Evolutionary conservation across 2,888 invertebrate genomes (phyloP), one percentile per base, ranked within the genome.

Genomic region (Tachina lurida): DNA sequence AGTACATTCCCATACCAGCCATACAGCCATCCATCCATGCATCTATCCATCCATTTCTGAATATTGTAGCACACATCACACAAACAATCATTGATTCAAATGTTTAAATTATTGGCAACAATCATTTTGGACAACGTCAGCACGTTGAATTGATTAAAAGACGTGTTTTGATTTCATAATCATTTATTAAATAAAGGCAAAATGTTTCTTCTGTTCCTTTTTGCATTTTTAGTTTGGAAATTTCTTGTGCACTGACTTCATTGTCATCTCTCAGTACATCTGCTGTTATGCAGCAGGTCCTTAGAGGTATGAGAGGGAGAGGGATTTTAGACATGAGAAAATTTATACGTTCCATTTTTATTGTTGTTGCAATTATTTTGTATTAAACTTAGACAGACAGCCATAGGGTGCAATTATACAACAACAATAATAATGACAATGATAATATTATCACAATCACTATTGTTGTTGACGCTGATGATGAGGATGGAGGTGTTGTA

Each of bases 121-220:
- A 83, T 73, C 79, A 86, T 71, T 85, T 86, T 86, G 83, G 83
- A 80, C 79, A 86, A 86, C 86, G 83, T 86, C 86, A 86, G 88
- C 91, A 90, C 91, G 91, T 90, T 89, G 86, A 88, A 89, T 89
- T 91, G 90, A 90, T 90, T 91, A 90, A 90, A 89, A 89, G 87
- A 91, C 91, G 91, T 91, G 91, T 88, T 87, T 84, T 84, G 89
- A 88, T 90, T 90, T 88, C 88, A 88, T 89, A 90, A 91, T 88
- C 87, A 88, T 83, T 63, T 75, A 68, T 75, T 75, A 81, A 83
- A 70, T 60, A 76, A 65, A 77, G 67, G 67, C 77, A 78, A 78
- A 83, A 73, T 45, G n/a, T 43, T 73, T 31, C 73, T 74, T 15
- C 5, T 45, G n/a, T 39, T 60, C 41, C 39, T 39, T 56, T 47